These are phyloP conservation scores for Sorex maritimensis DNA, from an alignment of 2,797 vertebrate species.

Conservation along the genomic window DNA sequence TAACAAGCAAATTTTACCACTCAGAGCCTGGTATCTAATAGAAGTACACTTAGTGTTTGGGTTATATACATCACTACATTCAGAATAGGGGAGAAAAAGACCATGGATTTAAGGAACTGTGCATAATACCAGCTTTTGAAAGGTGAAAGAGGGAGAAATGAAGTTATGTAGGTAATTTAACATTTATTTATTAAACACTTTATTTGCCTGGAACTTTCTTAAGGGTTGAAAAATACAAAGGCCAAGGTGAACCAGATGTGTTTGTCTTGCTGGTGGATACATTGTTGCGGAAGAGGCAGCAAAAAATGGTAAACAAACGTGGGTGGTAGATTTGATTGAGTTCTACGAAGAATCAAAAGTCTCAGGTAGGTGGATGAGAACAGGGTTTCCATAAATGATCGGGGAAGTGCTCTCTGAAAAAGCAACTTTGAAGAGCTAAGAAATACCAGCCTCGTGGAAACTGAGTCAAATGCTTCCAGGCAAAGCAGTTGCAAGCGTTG, in stretches of 20 bases:
- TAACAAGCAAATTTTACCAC: neutral
- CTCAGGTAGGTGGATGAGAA: neutral
- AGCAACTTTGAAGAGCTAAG: neutral
- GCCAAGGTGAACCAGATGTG: neutral
- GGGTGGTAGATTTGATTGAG: neutral
- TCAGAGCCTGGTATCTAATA: neutral
- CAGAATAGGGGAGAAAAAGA: neutral
- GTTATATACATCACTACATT: neutral
- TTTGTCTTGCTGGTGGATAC: neutral
- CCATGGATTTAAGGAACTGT: slow-evolving; percentile 17
- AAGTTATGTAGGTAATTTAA: neutral
- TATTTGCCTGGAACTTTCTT: slow-evolving; percentile 52
- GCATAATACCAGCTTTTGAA: neutral
- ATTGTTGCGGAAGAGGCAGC: slow-evolving; percentile 34
- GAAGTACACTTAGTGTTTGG: neutral
- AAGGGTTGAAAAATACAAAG: slow-evolving; percentile 20
- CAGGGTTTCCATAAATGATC: slow-evolving; percentile 10
- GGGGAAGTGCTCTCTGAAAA: neutral
- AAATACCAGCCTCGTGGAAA: neutral
- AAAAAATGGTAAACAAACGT: slow-evolving; percentile 15
- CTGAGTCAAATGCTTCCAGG: neutral
- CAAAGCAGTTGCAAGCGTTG: slow-evolving; percentile 15
- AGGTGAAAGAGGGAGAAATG: slow-evolving; percentile 2
- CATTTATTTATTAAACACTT: neutral
- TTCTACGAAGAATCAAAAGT: neutral